A percentile compares a stretch with the other conserved stretches of the same genome.
These are phyloP conservation scores for Carterocephalus palaemon DNA, from an alignment of 2,888 invertebrate genomes.

Conservation along the genomic window DNA sequence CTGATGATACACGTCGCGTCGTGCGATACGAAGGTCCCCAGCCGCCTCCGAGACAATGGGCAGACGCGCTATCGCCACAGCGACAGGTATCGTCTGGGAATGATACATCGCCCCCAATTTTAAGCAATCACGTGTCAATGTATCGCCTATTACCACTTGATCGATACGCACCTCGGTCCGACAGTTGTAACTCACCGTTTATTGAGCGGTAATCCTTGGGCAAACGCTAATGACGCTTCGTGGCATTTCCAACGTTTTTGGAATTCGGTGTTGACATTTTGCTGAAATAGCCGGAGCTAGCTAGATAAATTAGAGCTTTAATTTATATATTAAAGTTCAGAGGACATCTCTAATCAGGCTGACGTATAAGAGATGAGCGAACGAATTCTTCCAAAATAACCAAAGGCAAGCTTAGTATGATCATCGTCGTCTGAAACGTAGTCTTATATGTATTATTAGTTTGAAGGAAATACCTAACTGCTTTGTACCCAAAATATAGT, in stretches of 20 bases:
- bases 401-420: too few relatives aligned
- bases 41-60: slow-evolving; percentile 9
- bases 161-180: slow-evolving; percentile 19
- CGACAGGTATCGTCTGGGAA: slow-evolving; percentile 28
- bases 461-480: too few relatives aligned
- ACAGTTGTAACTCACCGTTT: slow-evolving; percentile 16
- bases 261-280: slow-evolving; percentile 13
- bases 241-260: slow-evolving; percentile 15
- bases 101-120: slow-evolving; percentile 34
- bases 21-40: not conserved
- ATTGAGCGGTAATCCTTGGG: slow-evolving; percentile 27
- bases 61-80: slow-evolving; percentile 24
- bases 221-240: slow-evolving; percentile 16
- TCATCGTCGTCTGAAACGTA: too few relatives aligned
- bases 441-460: too few relatives aligned
- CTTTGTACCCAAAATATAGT: too few relatives aligned
- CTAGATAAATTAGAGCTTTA: too few relatives aligned
- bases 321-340: too few relatives aligned
- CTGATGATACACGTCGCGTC: too few relatives aligned
- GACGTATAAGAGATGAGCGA: too few relatives aligned
- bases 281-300: too few relatives aligned
- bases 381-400: too few relatives aligned
- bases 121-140: slow-evolving; percentile 28
- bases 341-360: too few relatives aligned
- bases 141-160: slow-evolving; percentile 23